phyloP scores from a whole-genome alignment of 2,888 invertebrate genomes.

The Synergus gifuensis region DNA sequence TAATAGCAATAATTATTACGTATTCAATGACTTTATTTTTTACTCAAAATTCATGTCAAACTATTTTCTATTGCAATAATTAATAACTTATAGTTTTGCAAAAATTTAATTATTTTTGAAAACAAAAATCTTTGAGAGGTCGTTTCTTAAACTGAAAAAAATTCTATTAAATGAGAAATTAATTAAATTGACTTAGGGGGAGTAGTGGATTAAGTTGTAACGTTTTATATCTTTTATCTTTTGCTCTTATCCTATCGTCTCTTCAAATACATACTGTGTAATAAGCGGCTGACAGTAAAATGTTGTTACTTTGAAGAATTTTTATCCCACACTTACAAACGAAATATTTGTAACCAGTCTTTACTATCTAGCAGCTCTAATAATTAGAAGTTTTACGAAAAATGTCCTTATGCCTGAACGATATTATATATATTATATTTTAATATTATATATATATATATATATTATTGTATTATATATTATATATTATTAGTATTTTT shows the following conservation, averaged over 20 bases:
- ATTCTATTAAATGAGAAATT: background rate
- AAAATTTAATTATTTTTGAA: background rate
- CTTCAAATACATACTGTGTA: background rate
- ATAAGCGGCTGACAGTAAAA: background rate
- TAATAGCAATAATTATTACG: slow-evolving; percentile 11
- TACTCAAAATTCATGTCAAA: background rate
- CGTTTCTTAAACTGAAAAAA: background rate
- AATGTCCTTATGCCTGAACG: no score
- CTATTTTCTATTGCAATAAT: background rate
- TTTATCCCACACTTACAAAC: no score
- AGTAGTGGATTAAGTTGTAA: background rate
- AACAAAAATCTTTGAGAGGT: background rate
- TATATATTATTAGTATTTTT: no score
- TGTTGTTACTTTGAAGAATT: background rate
- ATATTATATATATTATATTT: no score
- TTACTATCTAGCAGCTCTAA: no score
- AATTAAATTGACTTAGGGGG: background rate
- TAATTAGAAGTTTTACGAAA: no score
- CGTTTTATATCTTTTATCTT: background rate
- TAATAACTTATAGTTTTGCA: background rate
- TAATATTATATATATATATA: no score
- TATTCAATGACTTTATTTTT: background rate
- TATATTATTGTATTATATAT: no score
- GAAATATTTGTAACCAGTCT: no score
- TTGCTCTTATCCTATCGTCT: background rate